Conservation (phyloP, 2,113 vertebrate species). For the Argyrosomus japonicus region DNA sequence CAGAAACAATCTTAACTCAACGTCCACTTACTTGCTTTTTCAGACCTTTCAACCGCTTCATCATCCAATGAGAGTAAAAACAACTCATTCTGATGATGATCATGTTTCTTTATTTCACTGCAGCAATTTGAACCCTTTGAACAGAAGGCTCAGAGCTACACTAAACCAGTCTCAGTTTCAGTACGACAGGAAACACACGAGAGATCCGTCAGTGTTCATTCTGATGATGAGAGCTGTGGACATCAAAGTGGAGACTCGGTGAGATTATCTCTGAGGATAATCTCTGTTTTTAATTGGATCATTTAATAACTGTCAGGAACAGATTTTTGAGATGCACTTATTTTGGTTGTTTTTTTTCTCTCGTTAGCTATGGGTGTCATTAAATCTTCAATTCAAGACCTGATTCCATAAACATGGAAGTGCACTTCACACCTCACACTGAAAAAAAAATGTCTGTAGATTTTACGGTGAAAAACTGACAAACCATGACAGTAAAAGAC, state of each 20-base stretch:
- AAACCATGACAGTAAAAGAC: too few species aligned
- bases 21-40: not conserved
- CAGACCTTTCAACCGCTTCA: not conserved
- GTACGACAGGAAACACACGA: not conserved
- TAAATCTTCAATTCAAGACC: slow-evolving; percentile 19
- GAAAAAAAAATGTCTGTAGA: too few species aligned
- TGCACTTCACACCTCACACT: not conserved
- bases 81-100: not conserved
- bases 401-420: not conserved
- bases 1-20: not conserved
- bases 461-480: too few species aligned
- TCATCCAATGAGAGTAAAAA: not conserved
- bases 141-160: not conserved
- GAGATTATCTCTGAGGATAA: slow-evolving; percentile 53
- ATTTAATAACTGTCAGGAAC: slow-evolving; percentile 47
- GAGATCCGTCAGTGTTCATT: slow-evolving; percentile 34
- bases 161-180: not conserved
- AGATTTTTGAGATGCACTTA: slow-evolving; percentile 36
- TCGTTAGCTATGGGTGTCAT: slow-evolving; percentile 20
- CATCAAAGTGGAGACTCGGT: slow-evolving; percentile 9
- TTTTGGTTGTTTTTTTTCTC: slow-evolving; percentile 39
- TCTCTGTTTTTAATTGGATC: slow-evolving; percentile 59
- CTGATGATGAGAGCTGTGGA: slow-evolving; percentile 13
- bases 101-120: not conserved
- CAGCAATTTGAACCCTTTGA: not conserved